Evolutionary conservation across 2,797 vertebrate species (phyloP).

Genomic region (Yasuhikotakia modesta): DNA sequence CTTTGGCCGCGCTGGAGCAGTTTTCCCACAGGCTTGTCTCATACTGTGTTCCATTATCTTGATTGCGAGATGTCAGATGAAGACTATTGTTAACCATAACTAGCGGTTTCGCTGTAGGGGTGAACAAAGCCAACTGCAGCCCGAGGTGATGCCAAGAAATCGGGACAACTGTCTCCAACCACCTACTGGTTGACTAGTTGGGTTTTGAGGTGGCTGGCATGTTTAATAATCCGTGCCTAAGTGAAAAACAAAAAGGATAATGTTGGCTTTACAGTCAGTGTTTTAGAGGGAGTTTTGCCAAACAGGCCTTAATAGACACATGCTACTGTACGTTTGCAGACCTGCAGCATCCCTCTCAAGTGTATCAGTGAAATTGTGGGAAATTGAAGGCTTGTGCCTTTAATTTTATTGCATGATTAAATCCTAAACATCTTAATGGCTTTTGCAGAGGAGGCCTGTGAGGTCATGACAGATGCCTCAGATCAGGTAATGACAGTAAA

Average conservation of each 20-base stretch:
- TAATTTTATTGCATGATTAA: slow-evolving; percentile 13
- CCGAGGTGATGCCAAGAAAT: slow-evolving; percentile 38
- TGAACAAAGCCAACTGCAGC: slow-evolving; percentile 31
- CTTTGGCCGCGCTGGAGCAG: slow-evolving; percentile 25
- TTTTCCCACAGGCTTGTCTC: slow-evolving; percentile 39
- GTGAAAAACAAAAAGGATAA: slow-evolving; percentile 5
- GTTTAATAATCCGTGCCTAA: slow-evolving; percentile 10
- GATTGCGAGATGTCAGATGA: too few species aligned
- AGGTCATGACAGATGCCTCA: slow-evolving; percentile 33
- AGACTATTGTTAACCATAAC: slow-evolving; percentile 54
- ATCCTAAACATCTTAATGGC: slow-evolving; percentile 17
- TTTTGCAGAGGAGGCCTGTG: not conserved
- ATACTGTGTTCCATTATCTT: slow-evolving; percentile 59
- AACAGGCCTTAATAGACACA: slow-evolving; percentile 1
- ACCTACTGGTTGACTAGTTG: slow-evolving; percentile 39
- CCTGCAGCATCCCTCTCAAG: not conserved
- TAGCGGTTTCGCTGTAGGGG: slow-evolving; percentile 19
- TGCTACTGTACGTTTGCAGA: slow-evolving; percentile 1
- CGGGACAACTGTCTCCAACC: slow-evolving; percentile 44
- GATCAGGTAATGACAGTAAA: slow-evolving; percentile 41
- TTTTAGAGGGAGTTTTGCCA: not conserved
- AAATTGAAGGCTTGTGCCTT: slow-evolving; percentile 18
- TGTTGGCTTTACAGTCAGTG: not conserved
- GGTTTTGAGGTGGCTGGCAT: slow-evolving; percentile 7
- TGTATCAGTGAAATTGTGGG: not conserved